Conservation (phyloP, 30 jellyfish, hydroid and myxozoan genomes). For the Cassiopea andromeda region DNA sequence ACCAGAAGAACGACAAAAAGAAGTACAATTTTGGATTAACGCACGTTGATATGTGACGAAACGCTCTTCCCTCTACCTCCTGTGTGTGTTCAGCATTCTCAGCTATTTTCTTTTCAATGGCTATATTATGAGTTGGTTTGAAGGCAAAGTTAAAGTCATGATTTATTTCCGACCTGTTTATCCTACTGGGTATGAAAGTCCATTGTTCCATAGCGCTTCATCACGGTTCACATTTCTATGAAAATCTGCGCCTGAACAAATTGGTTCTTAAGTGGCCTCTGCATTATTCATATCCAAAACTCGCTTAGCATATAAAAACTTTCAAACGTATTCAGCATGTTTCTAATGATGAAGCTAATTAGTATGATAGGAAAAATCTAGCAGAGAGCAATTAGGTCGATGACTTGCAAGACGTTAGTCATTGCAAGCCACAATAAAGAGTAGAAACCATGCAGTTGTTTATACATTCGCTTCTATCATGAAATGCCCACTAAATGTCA, state of each 20-base stretch:
- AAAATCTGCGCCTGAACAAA: constrained; percentile 20
- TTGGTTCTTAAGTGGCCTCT: constrained; percentile 24
- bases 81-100: background rate
- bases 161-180: background rate
- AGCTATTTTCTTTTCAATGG: background rate
- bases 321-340: background rate
- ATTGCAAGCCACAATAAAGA: background rate
- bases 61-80: too few relatives aligned
- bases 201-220: background rate
- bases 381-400: background rate
- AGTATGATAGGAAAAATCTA: background rate
- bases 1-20: too few relatives aligned
- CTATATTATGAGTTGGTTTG: background rate
- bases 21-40: too few relatives aligned
- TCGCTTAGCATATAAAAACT: background rate
- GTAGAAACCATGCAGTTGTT: background rate
- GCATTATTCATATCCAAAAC: constrained; percentile 6
- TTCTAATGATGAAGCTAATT: background rate
- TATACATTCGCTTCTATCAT: background rate
- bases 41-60: too few relatives aligned
- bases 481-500: too few relatives aligned
- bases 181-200: background rate
- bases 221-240: background rate
- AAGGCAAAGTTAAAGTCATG: background rate
- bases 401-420: background rate